phyloP scores from a whole-genome alignment of 2,888 invertebrate species.

The Nemoura dubitans region DNA sequence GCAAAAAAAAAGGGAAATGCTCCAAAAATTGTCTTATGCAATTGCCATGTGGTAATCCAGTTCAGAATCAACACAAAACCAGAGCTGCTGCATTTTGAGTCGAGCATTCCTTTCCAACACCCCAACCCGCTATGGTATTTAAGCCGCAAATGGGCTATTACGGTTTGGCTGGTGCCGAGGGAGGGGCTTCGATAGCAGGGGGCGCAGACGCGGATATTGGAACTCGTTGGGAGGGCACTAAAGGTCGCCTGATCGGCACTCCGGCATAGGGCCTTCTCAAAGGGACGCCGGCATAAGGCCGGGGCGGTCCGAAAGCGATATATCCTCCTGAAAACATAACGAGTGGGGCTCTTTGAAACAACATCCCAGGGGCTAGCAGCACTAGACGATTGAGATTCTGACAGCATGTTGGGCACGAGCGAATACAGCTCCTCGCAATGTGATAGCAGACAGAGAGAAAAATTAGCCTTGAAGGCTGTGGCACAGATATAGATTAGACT shows the following conservation, averaged over 20 bases:
- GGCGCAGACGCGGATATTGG: neutral
- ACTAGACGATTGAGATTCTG: neutral
- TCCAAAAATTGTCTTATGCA: neutral
- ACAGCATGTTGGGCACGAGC: neutral
- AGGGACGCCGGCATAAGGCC: conserved; percentile 28
- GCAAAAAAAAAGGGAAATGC: neutral
- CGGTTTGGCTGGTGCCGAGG: neutral
- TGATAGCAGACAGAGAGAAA: too few relatives aligned
- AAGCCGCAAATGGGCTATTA: neutral
- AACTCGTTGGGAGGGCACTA: neutral
- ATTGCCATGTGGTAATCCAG: neutral
- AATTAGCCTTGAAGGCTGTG: too few relatives aligned
- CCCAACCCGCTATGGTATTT: neutral
- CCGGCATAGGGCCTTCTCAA: neutral
- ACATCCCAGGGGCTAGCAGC: neutral
- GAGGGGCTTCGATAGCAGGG: neutral
- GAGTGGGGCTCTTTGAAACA: neutral
- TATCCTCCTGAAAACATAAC: conserved; percentile 21
- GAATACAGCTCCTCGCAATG: too few relatives aligned
- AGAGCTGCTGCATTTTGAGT: neutral
- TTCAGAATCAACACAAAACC: neutral
- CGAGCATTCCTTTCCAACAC: neutral
- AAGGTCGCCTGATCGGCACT: neutral
- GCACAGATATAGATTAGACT: too few relatives aligned
- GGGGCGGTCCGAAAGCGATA: conserved; percentile 14